Evolutionary conservation across 2,888 invertebrate species (phyloP).

Genomic region (Synanthedon andrenaeformis): DNA sequence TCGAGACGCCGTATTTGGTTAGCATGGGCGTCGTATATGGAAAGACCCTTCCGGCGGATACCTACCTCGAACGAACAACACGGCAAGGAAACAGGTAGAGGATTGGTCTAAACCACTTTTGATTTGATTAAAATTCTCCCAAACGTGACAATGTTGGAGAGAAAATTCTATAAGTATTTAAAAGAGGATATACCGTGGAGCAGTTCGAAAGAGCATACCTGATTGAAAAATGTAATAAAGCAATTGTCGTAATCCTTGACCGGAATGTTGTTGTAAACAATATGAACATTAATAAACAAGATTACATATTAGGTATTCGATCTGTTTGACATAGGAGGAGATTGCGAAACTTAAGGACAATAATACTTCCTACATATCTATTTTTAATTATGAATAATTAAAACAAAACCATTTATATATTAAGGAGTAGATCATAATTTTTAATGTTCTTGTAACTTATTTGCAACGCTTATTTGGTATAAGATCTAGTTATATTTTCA

Average conservation of each 20-base stretch:
- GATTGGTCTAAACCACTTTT: constrained; percentile 6
- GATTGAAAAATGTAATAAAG: neutral
- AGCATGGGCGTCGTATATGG: constrained; percentile 27
- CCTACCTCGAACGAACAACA: constrained; percentile 14
- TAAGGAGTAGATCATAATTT: too few species aligned
- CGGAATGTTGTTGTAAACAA: constrained; percentile 20
- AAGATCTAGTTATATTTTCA: too few species aligned
- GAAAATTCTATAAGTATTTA: constrained; percentile 2
- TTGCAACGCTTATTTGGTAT: too few species aligned
- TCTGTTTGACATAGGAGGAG: constrained; percentile 6
- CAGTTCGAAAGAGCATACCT: neutral
- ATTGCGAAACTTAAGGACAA: neutral
- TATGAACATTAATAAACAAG: constrained; percentile 14
- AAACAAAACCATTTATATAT: too few species aligned
- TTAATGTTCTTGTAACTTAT: too few species aligned
- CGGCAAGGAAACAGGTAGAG: constrained; percentile 16
- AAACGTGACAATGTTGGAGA: neutral
- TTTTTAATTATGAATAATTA: neutral
- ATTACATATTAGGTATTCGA: constrained; percentile 22
- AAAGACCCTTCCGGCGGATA: constrained; percentile 45
- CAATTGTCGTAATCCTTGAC: constrained; percentile 27
- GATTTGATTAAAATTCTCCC: constrained; percentile 9
- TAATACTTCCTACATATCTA: neutral
- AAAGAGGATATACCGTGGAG: neutral
- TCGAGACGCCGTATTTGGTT: constrained; percentile 25